Evolutionary conservation across 2,797 vertebrate genomes (phyloP), one percentile per base, ranked within the genome.

Genomic region (Poeciliopsis presidionis): DNA sequence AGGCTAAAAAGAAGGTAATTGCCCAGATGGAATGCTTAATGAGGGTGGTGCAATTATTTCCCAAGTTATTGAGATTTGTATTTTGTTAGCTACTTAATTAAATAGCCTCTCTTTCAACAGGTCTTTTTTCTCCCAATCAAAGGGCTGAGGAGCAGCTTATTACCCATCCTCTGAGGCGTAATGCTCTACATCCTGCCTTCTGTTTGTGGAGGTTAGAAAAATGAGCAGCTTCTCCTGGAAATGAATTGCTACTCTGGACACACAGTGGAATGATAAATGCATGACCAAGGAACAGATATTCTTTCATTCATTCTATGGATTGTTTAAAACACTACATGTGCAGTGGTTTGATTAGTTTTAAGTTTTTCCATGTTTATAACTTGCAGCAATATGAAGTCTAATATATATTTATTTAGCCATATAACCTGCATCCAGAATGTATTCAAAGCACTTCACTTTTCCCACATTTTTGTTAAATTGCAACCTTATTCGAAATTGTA

Each of bases 31-130:
- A 93, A 94, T 87, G 92, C 87, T 90, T 95, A 95, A 95, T 94
- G 93, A 95, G 93, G 92, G 92, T 88, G 87, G 91, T 86, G 90
- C 94, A 91, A 94, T 95, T 94, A 95, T 94, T 95, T 91, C 91
- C 85, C 83, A 55, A 89, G 86, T 87, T 92, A 90, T 90, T 88
- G 88, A 94, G 90, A 93, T 94, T 92, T 94, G 91, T 93, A 91
- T 95, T 94, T 95, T 93, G 91, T 93, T 91, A 89, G 89, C 85
- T 76, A 93, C 92, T 92, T 92, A 93, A 95, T 94, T 90, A 94
- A 93, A 90, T 67, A 39, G 87, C 88, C 85, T 90, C 78, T 80
- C 84, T 89, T 91, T 90, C 91, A 92, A 87, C 90, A 90, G 85
- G 88, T 89, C 85, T 72, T 88, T 87, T 78, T 65, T 74, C 75